Evolutionary conservation across 2,113 vertebrate genomes (phyloP).

Genomic region (Plotosus lineatus): DNA sequence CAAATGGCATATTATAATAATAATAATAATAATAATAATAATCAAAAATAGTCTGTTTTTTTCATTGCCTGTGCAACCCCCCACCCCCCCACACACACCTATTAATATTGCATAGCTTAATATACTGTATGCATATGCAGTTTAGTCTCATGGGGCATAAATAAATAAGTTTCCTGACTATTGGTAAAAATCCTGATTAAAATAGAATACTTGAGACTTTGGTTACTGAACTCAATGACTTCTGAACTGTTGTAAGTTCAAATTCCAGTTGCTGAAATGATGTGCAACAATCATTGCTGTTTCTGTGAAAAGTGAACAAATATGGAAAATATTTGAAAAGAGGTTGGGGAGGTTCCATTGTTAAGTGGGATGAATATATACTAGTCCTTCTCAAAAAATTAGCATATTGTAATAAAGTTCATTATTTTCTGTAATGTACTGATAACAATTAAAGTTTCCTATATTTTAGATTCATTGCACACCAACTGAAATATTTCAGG

Average conservation of each 20-base stretch:
- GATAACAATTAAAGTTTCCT: no score
- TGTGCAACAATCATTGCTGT: background rate
- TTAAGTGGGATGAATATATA: constrained; percentile 8
- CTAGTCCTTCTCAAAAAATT: no score
- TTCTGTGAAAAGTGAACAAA: constrained; percentile 19
- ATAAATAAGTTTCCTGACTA: background rate
- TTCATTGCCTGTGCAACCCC: background rate
- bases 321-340: constrained; percentile 13
- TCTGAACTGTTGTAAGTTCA: background rate
- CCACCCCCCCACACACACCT: no score
- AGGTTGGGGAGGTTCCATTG: background rate
- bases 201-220: background rate
- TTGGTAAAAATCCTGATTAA: background rate
- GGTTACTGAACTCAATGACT: background rate
- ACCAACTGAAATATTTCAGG: no score
- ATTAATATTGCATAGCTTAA: background rate
- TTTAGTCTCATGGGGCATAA: background rate
- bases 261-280: background rate
- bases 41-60: background rate
- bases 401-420: no score
- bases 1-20: background rate
- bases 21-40: background rate
- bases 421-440: no score
- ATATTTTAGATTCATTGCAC: no score
- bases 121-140: background rate